Base-by-base conservation (phyloP, 1,140 invertebrate species). In the Limonius californicus region DNA sequence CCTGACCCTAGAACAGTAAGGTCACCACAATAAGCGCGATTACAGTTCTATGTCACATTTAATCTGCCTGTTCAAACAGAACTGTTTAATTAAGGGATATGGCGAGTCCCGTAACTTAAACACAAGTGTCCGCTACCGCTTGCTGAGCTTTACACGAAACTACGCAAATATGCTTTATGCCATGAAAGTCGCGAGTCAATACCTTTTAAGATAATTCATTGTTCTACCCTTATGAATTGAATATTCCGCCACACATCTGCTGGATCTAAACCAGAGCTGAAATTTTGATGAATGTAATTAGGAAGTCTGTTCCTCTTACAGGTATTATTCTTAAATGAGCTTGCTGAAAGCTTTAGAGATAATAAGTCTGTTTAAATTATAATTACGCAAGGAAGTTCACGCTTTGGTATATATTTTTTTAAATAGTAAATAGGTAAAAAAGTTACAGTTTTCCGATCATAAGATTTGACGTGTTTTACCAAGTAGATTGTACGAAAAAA, bases 11-110 rank as follows among this genome's bases (percentile, higher is more conserved):
- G 8, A 50, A 50, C 20, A 21, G 14, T 50, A 50, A 16, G 45
- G 64, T 64, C 66, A 69, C 72, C 74, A 77, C 75, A 77, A 77
- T 77, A 75, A 76, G 75, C 75, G 68, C 74, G 73, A 76, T 77
- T 77, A 77, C 75, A 77, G 68, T 77, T 77, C 75, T 72, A 69
- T 73, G 75, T 77, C 75, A 77, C 75, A 77, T 77, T 76, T 77
- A 77, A 77, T 77, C 75, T 76, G 73, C 72, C 69, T 75, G 75
- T 74, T 75, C 75, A 77, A 77, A 77, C 73, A 77, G 71, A 72
- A 70, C 73, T 75, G 75, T 77, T 77, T 77, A 77, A 77, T 77
- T 77, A 77, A 77, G 71, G 75, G 73, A 76, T 74, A 72, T 72
- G 73, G 73, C 73, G 72, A 69, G 73, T 67, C 65, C 70, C 65